Percentiles rank a stretch among this genome's conserved stretches.
Conservation (phyloP, 2,113 vertebrate species). For the Aepyceros melampus region DNA sequence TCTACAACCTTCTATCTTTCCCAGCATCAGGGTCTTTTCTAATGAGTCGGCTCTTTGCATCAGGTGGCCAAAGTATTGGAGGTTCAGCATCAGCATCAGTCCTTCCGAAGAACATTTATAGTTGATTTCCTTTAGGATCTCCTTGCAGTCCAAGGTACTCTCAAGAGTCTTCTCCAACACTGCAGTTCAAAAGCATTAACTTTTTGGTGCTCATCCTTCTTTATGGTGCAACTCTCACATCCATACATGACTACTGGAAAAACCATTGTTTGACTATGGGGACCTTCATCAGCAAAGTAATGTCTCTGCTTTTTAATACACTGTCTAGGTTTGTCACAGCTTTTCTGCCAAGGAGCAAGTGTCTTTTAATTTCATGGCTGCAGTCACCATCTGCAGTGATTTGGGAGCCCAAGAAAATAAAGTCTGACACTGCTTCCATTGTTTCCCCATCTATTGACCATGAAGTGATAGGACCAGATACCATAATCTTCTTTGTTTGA, state of each 20-base stretch:
- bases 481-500: fast-evolving
- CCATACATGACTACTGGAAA: not conserved
- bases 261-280: not conserved
- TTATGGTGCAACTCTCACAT: not conserved
- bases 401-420: not conserved
- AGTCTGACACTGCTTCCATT: not conserved
- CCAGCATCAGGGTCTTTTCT: not conserved
- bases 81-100: not conserved
- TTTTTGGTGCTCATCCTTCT: not conserved
- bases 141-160: not conserved
- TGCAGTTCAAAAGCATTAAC: not conserved
- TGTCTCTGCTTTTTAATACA: not conserved
- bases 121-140: not conserved
- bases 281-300: not conserved
- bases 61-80: not conserved
- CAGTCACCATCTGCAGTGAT: not conserved
- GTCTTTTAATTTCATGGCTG: not conserved
- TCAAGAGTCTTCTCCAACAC: not conserved
- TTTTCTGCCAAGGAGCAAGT: not conserved
- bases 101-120: not conserved
- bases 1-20: not conserved
- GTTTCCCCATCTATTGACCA: not conserved
- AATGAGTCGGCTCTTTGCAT: not conserved
- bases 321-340: not conserved
- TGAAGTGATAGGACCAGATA: not conserved